These are phyloP conservation scores for Sakesphorus luctuosus DNA, from an alignment of 2,113 vertebrate species.

Conservation along the genomic window DNA sequence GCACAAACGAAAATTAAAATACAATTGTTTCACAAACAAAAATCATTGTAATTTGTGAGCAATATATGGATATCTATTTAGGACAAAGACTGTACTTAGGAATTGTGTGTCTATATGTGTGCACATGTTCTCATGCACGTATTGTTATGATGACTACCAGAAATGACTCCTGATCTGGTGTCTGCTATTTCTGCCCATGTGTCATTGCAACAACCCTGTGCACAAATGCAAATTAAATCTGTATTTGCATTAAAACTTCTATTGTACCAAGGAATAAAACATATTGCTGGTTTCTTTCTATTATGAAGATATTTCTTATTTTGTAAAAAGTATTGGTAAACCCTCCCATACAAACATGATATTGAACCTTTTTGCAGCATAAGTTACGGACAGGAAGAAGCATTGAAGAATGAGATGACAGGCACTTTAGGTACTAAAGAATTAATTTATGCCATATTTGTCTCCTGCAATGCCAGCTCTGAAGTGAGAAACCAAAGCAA, in stretches of 20 bases:
- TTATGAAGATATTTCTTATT: background rate
- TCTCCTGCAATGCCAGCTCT: background rate
- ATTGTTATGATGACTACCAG: background rate
- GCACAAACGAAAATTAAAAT: constrained; percentile 23
- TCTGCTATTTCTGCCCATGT: background rate
- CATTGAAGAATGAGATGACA: background rate
- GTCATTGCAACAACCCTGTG: background rate
- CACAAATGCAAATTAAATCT: constrained; percentile 15
- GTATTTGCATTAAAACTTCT: background rate
- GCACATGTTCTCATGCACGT: rapidly evolving
- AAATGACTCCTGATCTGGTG: background rate
- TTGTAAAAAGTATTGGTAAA: background rate
- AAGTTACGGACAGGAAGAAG: background rate
- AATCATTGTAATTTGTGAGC: background rate
- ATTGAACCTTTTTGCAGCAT: background rate
- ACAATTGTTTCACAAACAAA: constrained; percentile 2
- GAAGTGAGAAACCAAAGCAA: background rate
- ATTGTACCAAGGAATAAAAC: background rate
- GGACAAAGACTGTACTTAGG: background rate
- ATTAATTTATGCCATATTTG: background rate
- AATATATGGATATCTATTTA: background rate
- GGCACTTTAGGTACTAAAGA: background rate
- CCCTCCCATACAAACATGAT: background rate
- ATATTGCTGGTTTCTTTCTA: background rate
- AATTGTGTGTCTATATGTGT: background rate